Evolutionary conservation across 1,140 invertebrate genomes (phyloP), one percentile per base, ranked within the genome.

Genomic region (Lanistes nyassanus): DNA sequence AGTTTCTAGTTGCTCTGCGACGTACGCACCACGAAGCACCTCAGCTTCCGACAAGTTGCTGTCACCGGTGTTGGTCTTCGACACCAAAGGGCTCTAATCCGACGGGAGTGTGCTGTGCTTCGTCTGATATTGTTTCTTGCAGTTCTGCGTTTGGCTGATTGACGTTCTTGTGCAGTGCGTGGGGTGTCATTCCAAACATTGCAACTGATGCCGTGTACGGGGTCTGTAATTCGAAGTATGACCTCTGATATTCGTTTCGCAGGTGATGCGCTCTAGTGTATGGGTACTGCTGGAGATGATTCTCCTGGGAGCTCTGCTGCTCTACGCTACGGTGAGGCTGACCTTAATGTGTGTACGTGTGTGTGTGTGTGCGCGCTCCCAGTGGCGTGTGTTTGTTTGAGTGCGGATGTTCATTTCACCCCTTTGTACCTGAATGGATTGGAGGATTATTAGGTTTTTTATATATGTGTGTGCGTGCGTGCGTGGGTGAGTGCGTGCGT

Each of bases 251-350:
- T 67, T 74, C 23, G 65, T 58, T 77, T 90, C 81, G 31, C 87
- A 95, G 94, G 93, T 94, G 64, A 95, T 95, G 82, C 94, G 94
- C 31, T 92, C 92, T 78, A 93, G 94, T 74, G 95, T 95, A 93
- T 97, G 96, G 96, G 94, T 95, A 47, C 92, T 97, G 74, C 89
- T 97, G 84, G 95, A 97, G 90, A 94, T 94, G 42, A 93, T 97
- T 76, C 89, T 97, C 64, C 84, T 96, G 31, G 96, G 96, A 82
- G 94, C 95, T 78, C 91, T 95, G 81, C 90, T 97, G 80, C 92
- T 97, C 80, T 96, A 97, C 90, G 91, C 92, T 76, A 95, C 95
- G 84, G 95, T 96, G 91, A 93, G 94, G 84, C 65, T 26, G 2
- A 36, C 34, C 19, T 7, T 67, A 31, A 31, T 65, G 34, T 36